Percentiles rank a stretch among this genome's conserved stretches.
Conservation (phyloP, 2,797 vertebrate genomes). For the Danio tinwini region DNA sequence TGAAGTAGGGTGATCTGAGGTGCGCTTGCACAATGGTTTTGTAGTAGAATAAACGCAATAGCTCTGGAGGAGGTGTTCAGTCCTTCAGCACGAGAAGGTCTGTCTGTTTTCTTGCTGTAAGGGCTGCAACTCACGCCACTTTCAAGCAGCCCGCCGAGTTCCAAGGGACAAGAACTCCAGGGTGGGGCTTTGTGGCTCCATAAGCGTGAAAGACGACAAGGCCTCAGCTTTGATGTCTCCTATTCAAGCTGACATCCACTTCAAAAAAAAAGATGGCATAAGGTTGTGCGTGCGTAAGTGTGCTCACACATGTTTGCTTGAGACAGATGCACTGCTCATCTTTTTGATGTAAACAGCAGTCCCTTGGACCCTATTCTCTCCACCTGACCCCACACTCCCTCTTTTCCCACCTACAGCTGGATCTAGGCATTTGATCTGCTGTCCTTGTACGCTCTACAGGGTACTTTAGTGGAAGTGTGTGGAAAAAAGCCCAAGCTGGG, state of each 20-base stretch:
- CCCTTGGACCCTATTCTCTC: slow-evolving; percentile 48
- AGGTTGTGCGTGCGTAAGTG: slow-evolving; percentile 50
- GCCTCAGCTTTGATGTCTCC: slow-evolving; percentile 86
- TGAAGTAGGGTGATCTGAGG: slow-evolving; percentile 31
- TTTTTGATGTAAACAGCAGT: slow-evolving; percentile 77
- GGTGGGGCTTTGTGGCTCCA: slow-evolving; percentile 63
- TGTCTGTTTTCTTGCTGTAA: slow-evolving; percentile 64
- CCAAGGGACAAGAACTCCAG: slow-evolving; percentile 44
- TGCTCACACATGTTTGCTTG: slow-evolving; percentile 44
- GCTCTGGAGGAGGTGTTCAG: slow-evolving; percentile 53
- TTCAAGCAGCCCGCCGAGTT: slow-evolving; percentile 76
- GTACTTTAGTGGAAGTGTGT: slow-evolving; percentile 66
- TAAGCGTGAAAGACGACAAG: slow-evolving; percentile 77
- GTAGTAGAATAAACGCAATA: slow-evolving; percentile 36
- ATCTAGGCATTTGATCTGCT: slow-evolving; percentile 56
- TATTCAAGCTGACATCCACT: slow-evolving; percentile 83
- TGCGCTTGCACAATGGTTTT: slow-evolving; percentile 47
- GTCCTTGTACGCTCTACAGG: slow-evolving; percentile 42
- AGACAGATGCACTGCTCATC: slow-evolving; percentile 64
- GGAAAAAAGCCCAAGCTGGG: slow-evolving; percentile 64
- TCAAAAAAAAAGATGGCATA: slow-evolving; percentile 69
- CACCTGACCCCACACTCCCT: slow-evolving; percentile 43
- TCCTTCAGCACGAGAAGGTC: slow-evolving; percentile 71
- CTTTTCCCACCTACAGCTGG: slow-evolving; percentile 51
- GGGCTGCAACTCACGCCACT: slow-evolving; percentile 60